Conservation (phyloP, 2,888 invertebrate genomes). For the Choreutis nemorana region DNA sequence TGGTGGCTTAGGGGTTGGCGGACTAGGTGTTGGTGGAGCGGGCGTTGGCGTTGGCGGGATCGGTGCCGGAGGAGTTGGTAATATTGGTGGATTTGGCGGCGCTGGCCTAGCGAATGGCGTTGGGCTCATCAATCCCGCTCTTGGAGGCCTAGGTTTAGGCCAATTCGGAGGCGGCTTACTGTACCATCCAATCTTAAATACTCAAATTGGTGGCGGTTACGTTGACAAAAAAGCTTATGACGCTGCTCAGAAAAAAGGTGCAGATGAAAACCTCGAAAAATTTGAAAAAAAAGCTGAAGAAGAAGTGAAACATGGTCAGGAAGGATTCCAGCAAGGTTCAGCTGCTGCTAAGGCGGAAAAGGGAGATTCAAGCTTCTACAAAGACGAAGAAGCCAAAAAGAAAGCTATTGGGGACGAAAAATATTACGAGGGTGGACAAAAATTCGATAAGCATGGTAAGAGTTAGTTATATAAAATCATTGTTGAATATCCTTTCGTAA, state of each 20-base stretch:
- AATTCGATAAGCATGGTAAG: conserved; percentile 67
- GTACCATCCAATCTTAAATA: conserved; percentile 42
- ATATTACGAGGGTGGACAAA: conserved; percentile 64
- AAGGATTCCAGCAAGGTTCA: conserved; percentile 63
- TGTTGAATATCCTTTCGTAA: no score
- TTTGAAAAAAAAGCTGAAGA: conserved; percentile 62
- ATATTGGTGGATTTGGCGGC: conserved; percentile 22
- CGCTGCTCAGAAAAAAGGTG: conserved; percentile 64
- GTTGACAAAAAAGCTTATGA: conserved; percentile 66
- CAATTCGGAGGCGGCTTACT: conserved; percentile 34
- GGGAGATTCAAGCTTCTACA: conserved; percentile 58
- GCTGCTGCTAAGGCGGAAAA: conserved; percentile 64
- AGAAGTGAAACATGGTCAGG: conserved; percentile 62
- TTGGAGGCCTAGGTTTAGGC: conserved; percentile 38
- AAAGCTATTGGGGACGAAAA: conserved; percentile 69
- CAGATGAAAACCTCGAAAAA: conserved; percentile 63
- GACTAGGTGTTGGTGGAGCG: conserved; percentile 21
- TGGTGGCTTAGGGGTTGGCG: conserved; percentile 16
- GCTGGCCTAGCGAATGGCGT: conserved; percentile 22
- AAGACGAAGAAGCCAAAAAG: conserved; percentile 65
- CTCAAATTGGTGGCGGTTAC: conserved; percentile 53
- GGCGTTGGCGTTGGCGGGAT: conserved; percentile 15
- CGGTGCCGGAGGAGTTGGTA: conserved; percentile 18
- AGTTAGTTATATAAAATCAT: no score
- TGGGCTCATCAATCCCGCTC: conserved; percentile 35